A percentile compares a stretch with the other conserved stretches of the same genome.
phyloP scores from a whole-genome alignment of 2,113 vertebrate genomes.

The Pollachius pollachius region DNA sequence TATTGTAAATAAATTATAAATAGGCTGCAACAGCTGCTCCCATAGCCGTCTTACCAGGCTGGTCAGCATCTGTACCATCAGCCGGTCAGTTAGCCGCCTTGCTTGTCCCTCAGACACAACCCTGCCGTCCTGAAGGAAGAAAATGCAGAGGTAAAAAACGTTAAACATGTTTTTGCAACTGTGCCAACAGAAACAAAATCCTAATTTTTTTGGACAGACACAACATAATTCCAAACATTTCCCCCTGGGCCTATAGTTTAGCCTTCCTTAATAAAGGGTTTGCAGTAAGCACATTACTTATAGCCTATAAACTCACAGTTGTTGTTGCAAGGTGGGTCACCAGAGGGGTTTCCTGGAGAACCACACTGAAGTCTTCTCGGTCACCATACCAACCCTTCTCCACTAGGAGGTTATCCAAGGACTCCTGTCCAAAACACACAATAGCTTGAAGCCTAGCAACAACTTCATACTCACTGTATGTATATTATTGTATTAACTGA shows the following conservation, averaged over 20 bases:
- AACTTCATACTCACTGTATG: too few relatives aligned
- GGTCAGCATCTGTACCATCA: constrained; percentile 64
- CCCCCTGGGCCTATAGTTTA: too few relatives aligned
- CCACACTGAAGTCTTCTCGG: constrained; percentile 77
- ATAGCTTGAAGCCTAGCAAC: too few relatives aligned
- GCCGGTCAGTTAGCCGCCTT: constrained; percentile 39
- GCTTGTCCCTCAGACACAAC: constrained; percentile 24
- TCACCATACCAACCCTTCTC: constrained; percentile 58
- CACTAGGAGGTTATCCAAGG: constrained; percentile 57
- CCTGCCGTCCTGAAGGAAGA: constrained; percentile 43
- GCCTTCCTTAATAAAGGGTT: too few relatives aligned
- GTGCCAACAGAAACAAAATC: neutral
- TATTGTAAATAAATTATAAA: too few relatives aligned
- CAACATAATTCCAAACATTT: too few relatives aligned
- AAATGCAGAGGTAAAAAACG: neutral
- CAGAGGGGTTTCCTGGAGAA: constrained; percentile 72
- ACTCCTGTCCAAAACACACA: constrained; percentile 44
- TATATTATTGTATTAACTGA: too few relatives aligned
- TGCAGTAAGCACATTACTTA: neutral
- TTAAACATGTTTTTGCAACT: neutral
- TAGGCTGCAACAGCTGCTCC: neutral
- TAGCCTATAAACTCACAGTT: constrained; percentile 40
- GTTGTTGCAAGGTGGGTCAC: constrained; percentile 25
- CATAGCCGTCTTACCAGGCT: constrained; percentile 58
- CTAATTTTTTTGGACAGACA: too few relatives aligned